Evolutionary conservation across 2,888 invertebrate genomes (phyloP).

Genomic region (Sclerodermus sp.): DNA sequence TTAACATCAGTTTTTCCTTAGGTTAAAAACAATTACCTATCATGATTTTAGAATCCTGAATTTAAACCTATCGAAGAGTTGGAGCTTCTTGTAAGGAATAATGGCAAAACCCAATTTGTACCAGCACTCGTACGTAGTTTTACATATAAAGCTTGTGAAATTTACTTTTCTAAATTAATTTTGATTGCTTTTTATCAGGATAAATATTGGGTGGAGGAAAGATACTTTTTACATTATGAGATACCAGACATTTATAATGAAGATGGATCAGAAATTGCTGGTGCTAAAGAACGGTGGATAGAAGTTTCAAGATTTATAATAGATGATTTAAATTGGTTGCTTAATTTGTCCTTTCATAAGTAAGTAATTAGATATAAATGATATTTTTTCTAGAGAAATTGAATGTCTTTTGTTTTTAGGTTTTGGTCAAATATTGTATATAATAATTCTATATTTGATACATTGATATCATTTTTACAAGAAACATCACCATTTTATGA

Average conservation of each 20-base stretch:
- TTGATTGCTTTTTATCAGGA: slow-evolving; percentile 55
- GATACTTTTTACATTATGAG: slow-evolving; percentile 64
- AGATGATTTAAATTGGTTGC: slow-evolving; percentile 70
- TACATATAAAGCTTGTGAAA: slow-evolving; percentile 16
- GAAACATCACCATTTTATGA: slow-evolving; percentile 73
- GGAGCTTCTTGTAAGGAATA: slow-evolving; percentile 57
- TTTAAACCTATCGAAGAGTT: slow-evolving; percentile 51
- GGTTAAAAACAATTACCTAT: too few relatives aligned
- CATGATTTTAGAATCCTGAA: slow-evolving; percentile 51
- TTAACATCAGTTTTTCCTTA: too few relatives aligned
- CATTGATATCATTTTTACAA: slow-evolving; percentile 73
- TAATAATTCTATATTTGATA: slow-evolving; percentile 66
- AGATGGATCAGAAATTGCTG: slow-evolving; percentile 60
- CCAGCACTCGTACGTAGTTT: slow-evolving; percentile 65
- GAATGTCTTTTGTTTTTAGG: slow-evolving; percentile 56
- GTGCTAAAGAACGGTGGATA: slow-evolving; percentile 69
- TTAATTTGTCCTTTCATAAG: slow-evolving; percentile 70
- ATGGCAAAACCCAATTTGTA: slow-evolving; percentile 62
- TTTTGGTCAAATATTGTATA: slow-evolving; percentile 75
- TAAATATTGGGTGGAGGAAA: slow-evolving; percentile 62
- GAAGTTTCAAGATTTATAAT: slow-evolving; percentile 65
- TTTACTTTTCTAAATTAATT: slow-evolving; percentile 3
- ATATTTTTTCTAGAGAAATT: slow-evolving; percentile 4
- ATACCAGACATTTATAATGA: slow-evolving; percentile 59
- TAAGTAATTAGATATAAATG: slow-evolving; percentile 40